Base-by-base conservation (phyloP, 2,888 invertebrate genomes). In the Belgica antarctica region DNA sequence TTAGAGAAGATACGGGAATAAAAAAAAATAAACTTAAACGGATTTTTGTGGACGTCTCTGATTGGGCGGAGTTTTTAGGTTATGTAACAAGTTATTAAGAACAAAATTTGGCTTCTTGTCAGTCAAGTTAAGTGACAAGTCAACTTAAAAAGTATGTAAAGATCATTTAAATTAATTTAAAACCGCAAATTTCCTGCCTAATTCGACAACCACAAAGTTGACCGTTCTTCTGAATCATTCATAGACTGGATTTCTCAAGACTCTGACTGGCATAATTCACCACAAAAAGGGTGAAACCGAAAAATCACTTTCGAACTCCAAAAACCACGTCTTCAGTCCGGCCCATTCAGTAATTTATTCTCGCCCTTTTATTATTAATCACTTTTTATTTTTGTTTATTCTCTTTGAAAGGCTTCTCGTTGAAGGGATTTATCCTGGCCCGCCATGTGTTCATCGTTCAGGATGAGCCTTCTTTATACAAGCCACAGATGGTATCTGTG, bases 301-400 rank as follows among this genome's bases (percentile, higher is more conserved):
- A n/a, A n/a, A n/a, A n/a, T n/a, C 3, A 3, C 41, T 41, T 41
- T 41, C 2, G 3, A 15, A 41, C 41, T 41, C 15, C 3, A 41
- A 41, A 10, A n/a, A n/a, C n/a, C n/a, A 5, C 41, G 41, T 41
- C n/a, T 31, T 41, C 41, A 41, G 4, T 41, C 15, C 41, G 12
- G 12, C 41, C n/a, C n/a, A n/a, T n/a, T n/a, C n/a, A n/a, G n/a
- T 65, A 41, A 41, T 25, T 41, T 27, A 41, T 65, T 41, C 65
- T 34, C 46, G 52, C 68, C 68, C 34, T 68, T 68, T 27, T 31
- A 68, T 68, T 68, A 68, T 68, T 57, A 68, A 68, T 68, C 68
- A 68, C 34, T n/a, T n/a, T n/a, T n/a, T 68, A 68, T 68, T 68
- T 10, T 31, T 57, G 27, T 57, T 57, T 68, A 59, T 59, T 19